These are phyloP conservation scores for Xylota segnis DNA, from an alignment of 2,888 invertebrate species.

Conservation along the genomic window DNA sequence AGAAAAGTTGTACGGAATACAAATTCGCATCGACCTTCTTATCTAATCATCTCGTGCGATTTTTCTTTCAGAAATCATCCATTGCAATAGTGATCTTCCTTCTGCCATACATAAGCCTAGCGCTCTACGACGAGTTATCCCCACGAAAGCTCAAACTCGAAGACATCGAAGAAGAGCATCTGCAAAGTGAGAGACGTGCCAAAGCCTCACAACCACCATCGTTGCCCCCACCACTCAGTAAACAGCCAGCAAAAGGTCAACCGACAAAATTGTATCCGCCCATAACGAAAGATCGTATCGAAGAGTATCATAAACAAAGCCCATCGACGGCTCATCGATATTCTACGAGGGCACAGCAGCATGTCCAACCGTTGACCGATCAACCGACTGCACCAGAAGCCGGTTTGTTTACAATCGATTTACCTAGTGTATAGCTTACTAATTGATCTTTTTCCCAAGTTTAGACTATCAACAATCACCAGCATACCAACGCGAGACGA, in stretches of 20 bases:
- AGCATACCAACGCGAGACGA: slow-evolving; percentile 52
- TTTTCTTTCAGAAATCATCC: slow-evolving; percentile 55
- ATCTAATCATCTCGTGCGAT: no score
- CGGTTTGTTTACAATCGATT: slow-evolving; percentile 68
- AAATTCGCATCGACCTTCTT: no score
- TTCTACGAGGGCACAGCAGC: slow-evolving; percentile 54
- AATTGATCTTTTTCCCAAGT: slow-evolving; percentile 41
- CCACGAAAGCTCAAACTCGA: slow-evolving; percentile 88
- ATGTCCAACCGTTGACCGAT: slow-evolving; percentile 66
- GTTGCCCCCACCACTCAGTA: slow-evolving; percentile 61
- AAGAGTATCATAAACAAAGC: slow-evolving; percentile 34
- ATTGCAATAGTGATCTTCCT: slow-evolving; percentile 45
- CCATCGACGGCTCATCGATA: slow-evolving; percentile 33
- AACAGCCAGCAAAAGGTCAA: slow-evolving; percentile 74
- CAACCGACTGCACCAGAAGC: slow-evolving; percentile 65
- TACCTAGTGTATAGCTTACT: slow-evolving; percentile 1
- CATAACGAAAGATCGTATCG: slow-evolving; percentile 20
- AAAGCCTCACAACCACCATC: slow-evolving; percentile 56
- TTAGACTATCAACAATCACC: slow-evolving; percentile 65
- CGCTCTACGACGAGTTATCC: slow-evolving; percentile 79
- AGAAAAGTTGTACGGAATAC: no score
- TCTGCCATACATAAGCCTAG: slow-evolving; percentile 43
- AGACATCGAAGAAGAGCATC: slow-evolving; percentile 90
- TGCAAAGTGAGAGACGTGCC: slow-evolving; percentile 86
- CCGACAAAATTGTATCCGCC: slow-evolving; percentile 57